Base-by-base conservation (phyloP, 2,797 vertebrate species). In the Thripadectes ignobilis region DNA sequence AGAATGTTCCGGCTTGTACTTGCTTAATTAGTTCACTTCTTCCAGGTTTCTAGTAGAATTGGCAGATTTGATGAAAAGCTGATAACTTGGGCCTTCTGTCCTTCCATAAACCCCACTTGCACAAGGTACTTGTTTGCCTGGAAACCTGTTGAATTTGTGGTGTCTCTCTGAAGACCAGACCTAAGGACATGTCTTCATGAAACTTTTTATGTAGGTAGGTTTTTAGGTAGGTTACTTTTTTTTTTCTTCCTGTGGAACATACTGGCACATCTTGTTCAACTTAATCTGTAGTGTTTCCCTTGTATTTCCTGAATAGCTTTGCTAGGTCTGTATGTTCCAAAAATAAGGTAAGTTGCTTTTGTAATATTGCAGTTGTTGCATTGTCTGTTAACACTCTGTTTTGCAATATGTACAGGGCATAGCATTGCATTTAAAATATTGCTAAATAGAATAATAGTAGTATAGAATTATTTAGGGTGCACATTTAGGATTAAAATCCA, bases 71-170 rank as follows among this genome's bases (percentile, higher is more conserved):
- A 80, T 34, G 15, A 76, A 69, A 66, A 65, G 10, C 39, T 52
- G 30, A 4, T 30, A 21, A 26, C 38, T 38, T 46, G n/a, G 43
- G 10, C 43, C 5, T 13, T 58, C 71, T n/a, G n/a, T 43, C 34
- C 39, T 66, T 91, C 43, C 38, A 21, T 54, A 72, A 89, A 22
- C 30, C 57, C 26, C 1, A 1, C 9, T 27, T n/a, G 22, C 11
- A 7, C 0, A 0, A 30, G 2, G 32, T 27, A 12, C 0, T 5
- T 38, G 24, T 49, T 84, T 85, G 29, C 67, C 34, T 79, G 78
- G 66, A 73, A 38, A 61, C 21, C 7, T 1, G 2, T 3, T 59
- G 68, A 34, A 77, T 52, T 67, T 85, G 30, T 1, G 0, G 39
- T 12, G 4, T 82, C 79, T 81, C 49, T 66, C 9, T 55, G 65